phyloP scores from a whole-genome alignment of 2,888 invertebrate species.

The Punctoribates punctum region DNA sequence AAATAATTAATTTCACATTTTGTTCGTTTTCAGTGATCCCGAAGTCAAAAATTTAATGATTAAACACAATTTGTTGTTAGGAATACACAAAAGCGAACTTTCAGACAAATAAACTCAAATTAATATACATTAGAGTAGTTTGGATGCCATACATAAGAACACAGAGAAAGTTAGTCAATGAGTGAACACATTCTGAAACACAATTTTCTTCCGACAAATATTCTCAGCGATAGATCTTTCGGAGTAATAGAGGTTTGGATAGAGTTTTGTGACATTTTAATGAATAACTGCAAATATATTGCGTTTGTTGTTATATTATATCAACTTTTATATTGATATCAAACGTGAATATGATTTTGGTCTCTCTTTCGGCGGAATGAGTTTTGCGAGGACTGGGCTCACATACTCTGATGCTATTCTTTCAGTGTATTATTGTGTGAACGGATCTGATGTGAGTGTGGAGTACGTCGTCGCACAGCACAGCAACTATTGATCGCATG shows the following conservation, averaged over 20 bases:
- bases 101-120: background rate
- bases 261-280: constrained; percentile 18
- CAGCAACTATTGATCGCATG: constrained; percentile 29
- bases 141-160: background rate
- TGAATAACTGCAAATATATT: constrained; percentile 32
- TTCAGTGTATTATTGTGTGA: background rate
- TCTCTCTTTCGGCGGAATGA: background rate
- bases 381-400: constrained; percentile 14
- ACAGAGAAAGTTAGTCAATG: background rate
- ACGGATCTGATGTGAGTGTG: background rate
- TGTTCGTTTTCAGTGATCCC: background rate
- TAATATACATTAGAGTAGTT: background rate
- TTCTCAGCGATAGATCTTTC: background rate
- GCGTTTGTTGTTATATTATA: constrained; percentile 15
- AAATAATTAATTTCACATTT: constrained; percentile 39
- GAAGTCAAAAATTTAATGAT: background rate
- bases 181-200: background rate
- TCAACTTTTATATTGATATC: constrained; percentile 17
- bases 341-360: constrained; percentile 28
- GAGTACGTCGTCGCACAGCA: constrained; percentile 12
- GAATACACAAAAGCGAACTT: constrained; percentile 8
- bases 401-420: constrained; percentile 9
- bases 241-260: constrained; percentile 18
- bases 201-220: background rate
- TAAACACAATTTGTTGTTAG: background rate